phyloP scores from a whole-genome alignment of 2,113 vertebrate species.

The Cisticola juncidis region DNA sequence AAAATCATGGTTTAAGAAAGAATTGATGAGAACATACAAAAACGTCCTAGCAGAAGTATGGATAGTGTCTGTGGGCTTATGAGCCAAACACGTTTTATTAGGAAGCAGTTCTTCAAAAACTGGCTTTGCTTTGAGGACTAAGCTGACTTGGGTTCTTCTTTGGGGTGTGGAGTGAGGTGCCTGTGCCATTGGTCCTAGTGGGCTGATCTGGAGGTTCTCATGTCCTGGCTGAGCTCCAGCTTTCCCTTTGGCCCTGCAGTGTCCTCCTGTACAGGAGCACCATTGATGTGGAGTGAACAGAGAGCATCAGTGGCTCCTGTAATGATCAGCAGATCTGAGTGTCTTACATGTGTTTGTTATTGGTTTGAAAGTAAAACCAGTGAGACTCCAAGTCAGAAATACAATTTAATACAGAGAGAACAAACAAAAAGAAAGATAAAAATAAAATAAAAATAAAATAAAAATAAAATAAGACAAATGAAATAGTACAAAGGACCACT shows the following conservation, averaged over 20 bases:
- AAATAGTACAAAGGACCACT: too few relatives aligned
- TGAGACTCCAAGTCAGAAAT: too few relatives aligned
- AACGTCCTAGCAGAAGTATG: neutral
- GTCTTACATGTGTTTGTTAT: neutral
- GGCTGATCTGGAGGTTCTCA: neutral
- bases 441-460: too few relatives aligned
- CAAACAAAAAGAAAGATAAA: too few relatives aligned
- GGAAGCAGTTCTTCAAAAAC: neutral
- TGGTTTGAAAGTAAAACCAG: too few relatives aligned
- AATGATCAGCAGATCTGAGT: neutral
- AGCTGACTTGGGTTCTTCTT: rapidly evolving
- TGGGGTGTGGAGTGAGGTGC: neutral
- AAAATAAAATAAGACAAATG: too few relatives aligned
- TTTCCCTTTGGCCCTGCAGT: neutral
- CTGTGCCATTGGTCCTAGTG: neutral
- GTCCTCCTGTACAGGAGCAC: neutral
- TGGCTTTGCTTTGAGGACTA: neutral
- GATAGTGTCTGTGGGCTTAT: rapidly evolving
- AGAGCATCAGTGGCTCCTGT: neutral
- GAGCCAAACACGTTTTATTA: neutral
- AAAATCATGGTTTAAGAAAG: neutral
- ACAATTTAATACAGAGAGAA: too few relatives aligned
- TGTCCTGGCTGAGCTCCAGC: neutral
- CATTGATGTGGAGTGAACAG: neutral
- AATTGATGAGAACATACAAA: neutral